These are phyloP conservation scores for Seriola quinqueradiata DNA, from an alignment of 2,113 vertebrate genomes.

Conservation along the genomic window DNA sequence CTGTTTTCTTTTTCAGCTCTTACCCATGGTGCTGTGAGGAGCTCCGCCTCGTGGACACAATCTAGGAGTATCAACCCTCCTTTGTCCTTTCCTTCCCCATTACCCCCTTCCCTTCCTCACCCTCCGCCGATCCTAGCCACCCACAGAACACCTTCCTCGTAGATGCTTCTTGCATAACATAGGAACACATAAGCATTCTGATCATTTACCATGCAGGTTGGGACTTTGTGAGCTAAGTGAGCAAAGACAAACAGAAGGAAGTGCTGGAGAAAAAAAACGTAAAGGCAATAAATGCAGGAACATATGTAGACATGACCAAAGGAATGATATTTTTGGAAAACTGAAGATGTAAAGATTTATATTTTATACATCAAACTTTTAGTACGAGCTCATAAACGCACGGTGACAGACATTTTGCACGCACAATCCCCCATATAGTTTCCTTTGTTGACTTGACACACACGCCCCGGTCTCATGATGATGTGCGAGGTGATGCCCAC, in stretches of 20 bases:
- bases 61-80: constrained; percentile 52
- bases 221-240: constrained; percentile 45
- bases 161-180: constrained; percentile 53
- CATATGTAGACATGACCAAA: constrained; percentile 60
- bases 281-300: constrained; percentile 64
- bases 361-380: constrained; percentile 72
- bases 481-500: constrained; percentile 98
- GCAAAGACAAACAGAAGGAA: constrained; percentile 10
- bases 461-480: constrained; percentile 86
- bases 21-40: constrained; percentile 70
- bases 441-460: constrained; percentile 43
- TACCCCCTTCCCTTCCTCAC: constrained; percentile 59
- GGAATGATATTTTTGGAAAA: constrained; percentile 71
- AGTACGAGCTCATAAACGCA: constrained; percentile 44
- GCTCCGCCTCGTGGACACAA: constrained; percentile 53
- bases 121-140: constrained; percentile 52
- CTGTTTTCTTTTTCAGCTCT: constrained; percentile 73
- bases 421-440: constrained; percentile 61
- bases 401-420: constrained; percentile 56
- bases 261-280: constrained; percentile 1
- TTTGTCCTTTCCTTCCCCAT: constrained; percentile 55
- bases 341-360: constrained; percentile 71
- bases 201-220: constrained; percentile 46
- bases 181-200: constrained; percentile 51
- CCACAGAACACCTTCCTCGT: constrained; percentile 45